Evolutionary conservation across 1,140 invertebrate genomes (phyloP).

Genomic region (Drosophila bipectinata): DNA sequence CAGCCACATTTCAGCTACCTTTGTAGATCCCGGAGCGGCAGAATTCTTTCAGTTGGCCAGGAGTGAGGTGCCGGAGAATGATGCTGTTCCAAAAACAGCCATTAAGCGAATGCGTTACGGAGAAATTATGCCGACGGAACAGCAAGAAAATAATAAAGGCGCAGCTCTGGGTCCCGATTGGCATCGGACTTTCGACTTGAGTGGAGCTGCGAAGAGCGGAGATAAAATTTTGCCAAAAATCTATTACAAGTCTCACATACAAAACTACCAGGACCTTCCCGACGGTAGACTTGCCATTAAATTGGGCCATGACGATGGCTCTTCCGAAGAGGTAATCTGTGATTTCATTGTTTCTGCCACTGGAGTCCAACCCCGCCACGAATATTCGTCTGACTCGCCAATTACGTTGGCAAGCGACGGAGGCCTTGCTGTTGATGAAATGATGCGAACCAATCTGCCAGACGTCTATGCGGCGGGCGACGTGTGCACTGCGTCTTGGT

Average conservation of each 20-base stretch:
- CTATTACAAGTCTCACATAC: conserved; percentile 57
- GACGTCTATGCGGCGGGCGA: conserved; percentile 98
- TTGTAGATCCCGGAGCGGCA: conserved; percentile 97
- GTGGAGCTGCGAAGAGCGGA: conserved; percentile 79
- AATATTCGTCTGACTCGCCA: conserved; percentile 85
- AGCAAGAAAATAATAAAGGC: conserved; percentile 85
- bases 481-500: conserved; percentile 93
- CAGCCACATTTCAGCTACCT: conserved; percentile 95
- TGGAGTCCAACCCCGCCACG: conserved; percentile 91
- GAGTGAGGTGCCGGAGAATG: conserved; percentile 21
- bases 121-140: conserved; percentile 69
- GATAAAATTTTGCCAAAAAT: conserved; percentile 38
- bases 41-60: conserved; percentile 91
- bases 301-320: conserved; percentile 52
- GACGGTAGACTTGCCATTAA: conserved; percentile 14
- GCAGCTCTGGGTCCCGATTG: conserved; percentile 98
- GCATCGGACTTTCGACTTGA: conserved; percentile 90
- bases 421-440: conserved; percentile 92
- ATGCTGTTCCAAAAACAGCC: conserved; percentile 44
- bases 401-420: conserved; percentile 89
- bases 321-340: conserved; percentile 85
- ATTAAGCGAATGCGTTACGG: conserved; percentile 90
- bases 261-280: conserved; percentile 8
- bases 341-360: conserved; percentile 98
- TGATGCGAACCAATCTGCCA: conserved; percentile 91